Evolutionary conservation across 2,797 vertebrate species (phyloP), one percentile per base, ranked within the genome.

Genomic region (Pseudotriccus pelzelni): DNA sequence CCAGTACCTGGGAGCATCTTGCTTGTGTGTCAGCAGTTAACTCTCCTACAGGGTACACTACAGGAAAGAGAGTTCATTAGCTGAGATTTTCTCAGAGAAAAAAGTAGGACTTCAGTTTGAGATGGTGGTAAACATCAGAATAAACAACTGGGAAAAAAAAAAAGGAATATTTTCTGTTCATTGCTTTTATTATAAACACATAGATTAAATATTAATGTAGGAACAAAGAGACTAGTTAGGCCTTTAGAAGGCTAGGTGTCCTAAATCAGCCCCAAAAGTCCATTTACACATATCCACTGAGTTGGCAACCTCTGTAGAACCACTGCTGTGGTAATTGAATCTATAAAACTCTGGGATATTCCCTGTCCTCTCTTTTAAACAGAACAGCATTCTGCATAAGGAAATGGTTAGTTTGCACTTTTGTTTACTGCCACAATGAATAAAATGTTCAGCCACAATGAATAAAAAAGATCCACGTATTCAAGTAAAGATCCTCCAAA

Each of bases 111-210:
- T 74, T 70, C 43, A 59, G 14, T 80, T 87, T 77, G 58, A 49
- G 53, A 74, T 58, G 37, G 56, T 68, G 68, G 23, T 75, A 75
- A 68, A 76, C 24, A 24, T 6, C 60, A 25, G 8, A 67, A 55
- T 41, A 59, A 75, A 47, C 9, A 90, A 63, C 0, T 30, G 2
- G 10, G 1, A 6, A 14, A 44, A 41, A 14, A 44, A 41, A 49
- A 46, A n/a, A 10, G 2, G 16, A 72, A 7, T 78, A 76, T 28
- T 60, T 90, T 72, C 32, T 86, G 20, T 72, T 85, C 18, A 32
- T 62, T 75, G 68, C 21, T 58, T 94, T 90, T 89, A 92, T 92
- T 85, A 80, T 60, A 87, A 95, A 93, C 39, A 72, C 27, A n/a
- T 13, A 87, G 70, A 84, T 93, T 82, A 93, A 92, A 93, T 89